Evolutionary conservation across 2,888 invertebrate genomes (phyloP), one percentile per base, ranked within the genome.

Genomic region (Clistopyga incitator): DNA sequence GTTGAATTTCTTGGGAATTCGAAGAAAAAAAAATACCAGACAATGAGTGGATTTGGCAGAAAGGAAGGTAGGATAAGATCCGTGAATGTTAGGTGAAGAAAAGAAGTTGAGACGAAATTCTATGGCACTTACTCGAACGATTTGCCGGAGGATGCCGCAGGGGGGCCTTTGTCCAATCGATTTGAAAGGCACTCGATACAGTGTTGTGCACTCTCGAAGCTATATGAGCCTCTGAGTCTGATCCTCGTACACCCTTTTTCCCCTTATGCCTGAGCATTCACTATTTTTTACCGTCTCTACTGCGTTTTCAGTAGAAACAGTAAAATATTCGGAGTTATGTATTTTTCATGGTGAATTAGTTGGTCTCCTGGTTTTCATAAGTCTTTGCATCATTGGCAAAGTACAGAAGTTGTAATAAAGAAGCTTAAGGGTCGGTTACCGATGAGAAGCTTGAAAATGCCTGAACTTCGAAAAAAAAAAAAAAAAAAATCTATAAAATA

Each of bases 131-230:
- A 45, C 13, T 70, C 42, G 45, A 23, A 78, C 47, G 74, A 61
- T 70, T 64, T 74, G 15, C 47, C 42, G 34, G 68, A 29, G 23
- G 23, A 71, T 50, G 38, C 65, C 38, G 76, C 61, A 11, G 34
- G n/a, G n/a, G 29, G 25, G 23, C 74, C 61, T 82, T 74, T 74
- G 74, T 78, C 52, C 78, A 65, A 76, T 76, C 71, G 71, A 81
- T 81, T 81, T 64, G 38, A 68, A 18, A 47, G 59, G n/a, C 50
- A 72, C 70, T 64, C 23, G 45, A 38, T 25, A 45, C n/a, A 77
- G 65, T 72, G 42, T 64, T 64, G 68, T 59, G 65, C 47, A 45
- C 76, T 54, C 81, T 77, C 64, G 23, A 70, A 54, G 45, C 45
- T 67, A 45, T 47, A 67, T 67, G 1, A 47, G 67, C 45, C 23